Conservation (phyloP, 2,797 vertebrate species). For the Odontamblyopus lacepedii region DNA sequence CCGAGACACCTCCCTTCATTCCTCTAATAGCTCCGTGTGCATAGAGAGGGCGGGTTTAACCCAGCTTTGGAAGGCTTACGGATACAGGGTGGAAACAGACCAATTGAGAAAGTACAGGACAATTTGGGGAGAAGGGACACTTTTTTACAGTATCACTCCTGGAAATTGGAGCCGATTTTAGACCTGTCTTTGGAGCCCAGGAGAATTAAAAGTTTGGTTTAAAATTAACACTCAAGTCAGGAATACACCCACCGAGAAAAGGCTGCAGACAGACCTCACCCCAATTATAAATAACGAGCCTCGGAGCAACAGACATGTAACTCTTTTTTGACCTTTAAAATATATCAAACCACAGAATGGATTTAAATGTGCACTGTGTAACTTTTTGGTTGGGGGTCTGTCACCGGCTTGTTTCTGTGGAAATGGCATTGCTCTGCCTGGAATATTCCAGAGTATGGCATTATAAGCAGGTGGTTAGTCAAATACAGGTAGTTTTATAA, state of each 20-base stretch:
- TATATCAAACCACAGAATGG: not conserved
- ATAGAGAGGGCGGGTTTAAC: constrained; percentile 22
- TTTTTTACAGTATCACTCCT: not conserved
- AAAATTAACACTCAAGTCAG: not conserved
- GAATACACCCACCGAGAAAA: not conserved
- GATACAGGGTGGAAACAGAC: constrained; percentile 25
- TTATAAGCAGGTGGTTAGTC: too few species aligned
- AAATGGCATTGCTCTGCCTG: too few species aligned
- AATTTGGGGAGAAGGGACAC: constrained; percentile 16
- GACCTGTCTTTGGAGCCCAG: not conserved
- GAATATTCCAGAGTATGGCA: too few species aligned
- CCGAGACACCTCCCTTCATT: not conserved
- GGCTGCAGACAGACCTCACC: not conserved
- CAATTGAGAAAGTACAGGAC: constrained; percentile 23
- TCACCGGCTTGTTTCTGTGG: too few species aligned
- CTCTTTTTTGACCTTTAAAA: not conserved
- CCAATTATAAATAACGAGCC: constrained; percentile 6
- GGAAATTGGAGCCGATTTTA: not conserved
- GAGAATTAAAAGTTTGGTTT: constrained; percentile 1
- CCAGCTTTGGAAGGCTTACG: constrained; percentile 21
- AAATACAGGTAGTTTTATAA: too few species aligned
- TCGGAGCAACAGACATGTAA: not conserved
- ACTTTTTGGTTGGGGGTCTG: too few species aligned
- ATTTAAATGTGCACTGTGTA: not conserved
- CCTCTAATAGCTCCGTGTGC: constrained; percentile 41